Base-by-base conservation (phyloP, 2,113 vertebrate species). In the Phylloscopus trochilus region DNA sequence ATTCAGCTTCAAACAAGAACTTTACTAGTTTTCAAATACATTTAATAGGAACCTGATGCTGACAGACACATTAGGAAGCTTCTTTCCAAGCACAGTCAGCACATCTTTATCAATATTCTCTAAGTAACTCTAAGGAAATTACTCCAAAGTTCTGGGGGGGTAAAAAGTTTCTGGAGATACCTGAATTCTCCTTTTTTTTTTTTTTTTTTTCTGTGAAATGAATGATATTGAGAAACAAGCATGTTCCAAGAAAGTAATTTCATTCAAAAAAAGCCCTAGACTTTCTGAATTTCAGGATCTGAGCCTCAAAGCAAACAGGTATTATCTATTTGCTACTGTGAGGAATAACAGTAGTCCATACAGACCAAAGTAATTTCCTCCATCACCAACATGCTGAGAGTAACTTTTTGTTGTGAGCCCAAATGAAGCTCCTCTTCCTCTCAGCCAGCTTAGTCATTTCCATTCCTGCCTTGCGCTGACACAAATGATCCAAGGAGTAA, bases 361-460 rank as follows among this genome's bases (percentile, higher is more conserved):
- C 10, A 85, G 60, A 58, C n/a, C 18, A 60, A 79, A 83, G 59
- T 15, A 8, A 81, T 64, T 81, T 94, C 69, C 33, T 63, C 22
- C 27, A 76, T 35, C 33, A 18, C 17, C 6, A 58, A 23, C 69
- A 60, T 7, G 22, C 68, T 55, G 18, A 79, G 41, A 23, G 14
- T 27, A 88, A 83, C 67, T 72, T 75, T 46, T 35, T 76, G 55
- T 62, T 46, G 23, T 66, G 0, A 2, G 18, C 67, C 51, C 63
- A 92, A 16, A 31, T n/a, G 47, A 80, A 90, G 33, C 33, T 83
- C 14, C 53, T 77, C 64, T 94, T 95, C 90, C 95, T 77, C 73
- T 74, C 30, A 67, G 58, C 33, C 37, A 58, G n/a, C 12, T 66
- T 55, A 64, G 88, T 49, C 46, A 91, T 80, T 93, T 94, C 83